These are phyloP conservation scores for Hyposoter dolosus DNA, from an alignment of 2,888 invertebrate genomes.

Conservation along the genomic window DNA sequence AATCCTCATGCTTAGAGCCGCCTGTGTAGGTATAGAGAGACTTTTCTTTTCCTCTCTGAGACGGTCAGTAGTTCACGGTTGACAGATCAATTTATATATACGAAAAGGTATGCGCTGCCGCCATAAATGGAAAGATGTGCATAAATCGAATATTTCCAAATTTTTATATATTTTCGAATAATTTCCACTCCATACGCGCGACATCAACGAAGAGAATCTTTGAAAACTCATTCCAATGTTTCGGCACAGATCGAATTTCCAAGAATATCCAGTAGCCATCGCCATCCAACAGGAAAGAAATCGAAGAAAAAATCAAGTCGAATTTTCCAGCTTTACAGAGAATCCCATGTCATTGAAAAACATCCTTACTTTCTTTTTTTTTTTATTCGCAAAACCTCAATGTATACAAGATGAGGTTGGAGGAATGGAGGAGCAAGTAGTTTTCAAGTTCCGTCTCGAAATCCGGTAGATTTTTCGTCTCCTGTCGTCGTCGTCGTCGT, in stretches of 20 bases:
- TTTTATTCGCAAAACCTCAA: neutral
- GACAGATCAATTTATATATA: constrained; percentile 37
- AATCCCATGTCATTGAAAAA: neutral
- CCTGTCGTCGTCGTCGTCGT: constrained; percentile 31
- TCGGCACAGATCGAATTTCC: neutral
- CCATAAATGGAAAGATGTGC: neutral
- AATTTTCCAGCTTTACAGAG: neutral
- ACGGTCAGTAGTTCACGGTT: constrained; percentile 43
- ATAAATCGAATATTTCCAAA: neutral
- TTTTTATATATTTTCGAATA: neutral
- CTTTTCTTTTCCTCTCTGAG: constrained; percentile 26
- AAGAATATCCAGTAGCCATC: neutral
- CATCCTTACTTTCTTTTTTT: neutral
- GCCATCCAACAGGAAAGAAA: neutral
- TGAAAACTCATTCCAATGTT: neutral
- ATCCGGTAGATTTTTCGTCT: constrained; percentile 53
- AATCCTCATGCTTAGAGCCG: constrained; percentile 63
- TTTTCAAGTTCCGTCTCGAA: constrained; percentile 50
- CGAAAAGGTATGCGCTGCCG: neutral
- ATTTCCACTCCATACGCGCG: neutral
- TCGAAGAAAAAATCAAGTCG: neutral
- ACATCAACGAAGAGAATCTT: neutral
- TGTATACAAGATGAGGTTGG: constrained; percentile 15
- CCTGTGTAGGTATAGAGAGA: constrained; percentile 4
- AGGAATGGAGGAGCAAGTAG: constrained; percentile 4